A percentile compares a stretch with the other conserved stretches of the same genome.
These are phyloP conservation scores for Euplexia lucipara DNA, from an alignment of 2,888 invertebrate genomes.

Conservation along the genomic window DNA sequence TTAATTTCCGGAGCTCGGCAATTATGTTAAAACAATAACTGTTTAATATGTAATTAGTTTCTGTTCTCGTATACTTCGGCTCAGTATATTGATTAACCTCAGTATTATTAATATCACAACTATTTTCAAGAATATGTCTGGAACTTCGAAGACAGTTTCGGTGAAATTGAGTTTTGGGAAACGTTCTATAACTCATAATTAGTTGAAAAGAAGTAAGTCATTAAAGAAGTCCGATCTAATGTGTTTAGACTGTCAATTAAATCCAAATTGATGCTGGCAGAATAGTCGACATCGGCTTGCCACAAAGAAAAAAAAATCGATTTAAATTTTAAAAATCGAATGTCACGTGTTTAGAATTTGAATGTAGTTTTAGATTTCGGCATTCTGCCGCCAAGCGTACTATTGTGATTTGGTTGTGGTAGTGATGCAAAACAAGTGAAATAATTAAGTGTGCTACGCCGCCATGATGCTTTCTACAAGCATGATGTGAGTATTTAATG, in stretches of 20 bases:
- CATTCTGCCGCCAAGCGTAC: neutral
- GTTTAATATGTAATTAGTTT: slow-evolving; percentile 58
- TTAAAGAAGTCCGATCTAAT: no score
- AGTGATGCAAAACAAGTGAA: neutral
- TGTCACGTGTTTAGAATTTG: neutral
- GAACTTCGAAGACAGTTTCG: slow-evolving; percentile 33
- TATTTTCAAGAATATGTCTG: slow-evolving; percentile 39
- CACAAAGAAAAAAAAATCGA: no score
- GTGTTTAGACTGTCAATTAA: no score
- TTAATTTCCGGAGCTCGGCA: slow-evolving; percentile 52
- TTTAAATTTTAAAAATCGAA: slow-evolving; percentile 10
- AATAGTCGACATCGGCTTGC: no score
- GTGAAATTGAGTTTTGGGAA: slow-evolving; percentile 16
- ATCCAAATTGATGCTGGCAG: neutral
- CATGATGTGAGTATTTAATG: no score
- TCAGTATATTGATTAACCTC: slow-evolving; percentile 44
- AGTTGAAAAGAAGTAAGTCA: neutral
- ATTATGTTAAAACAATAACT: slow-evolving; percentile 55
- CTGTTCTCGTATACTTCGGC: slow-evolving; percentile 42
- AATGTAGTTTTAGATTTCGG: neutral
- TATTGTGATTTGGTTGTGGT: neutral
- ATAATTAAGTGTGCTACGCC: no score
- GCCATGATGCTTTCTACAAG: neutral
- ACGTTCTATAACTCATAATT: neutral
- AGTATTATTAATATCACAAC: slow-evolving; percentile 38